Conservation (phyloP, 2,888 invertebrate genomes). For the Trachelus tabidus region DNA sequence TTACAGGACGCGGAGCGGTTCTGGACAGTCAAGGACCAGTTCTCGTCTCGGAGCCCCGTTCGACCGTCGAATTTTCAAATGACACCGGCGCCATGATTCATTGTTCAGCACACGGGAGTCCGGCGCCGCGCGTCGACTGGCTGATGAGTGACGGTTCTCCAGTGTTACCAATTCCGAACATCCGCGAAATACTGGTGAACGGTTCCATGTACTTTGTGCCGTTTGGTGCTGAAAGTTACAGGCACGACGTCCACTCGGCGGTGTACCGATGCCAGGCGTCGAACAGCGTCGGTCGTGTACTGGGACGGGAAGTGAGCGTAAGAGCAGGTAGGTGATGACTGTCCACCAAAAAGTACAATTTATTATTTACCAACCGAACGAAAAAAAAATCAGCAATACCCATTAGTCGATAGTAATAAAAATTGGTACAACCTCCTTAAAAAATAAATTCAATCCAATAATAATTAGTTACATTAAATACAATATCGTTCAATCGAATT, state of each 20-base stretch:
- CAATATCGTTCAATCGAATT: background rate
- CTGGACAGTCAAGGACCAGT: conserved; percentile 76
- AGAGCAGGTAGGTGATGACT: conserved; percentile 80
- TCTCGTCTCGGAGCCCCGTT: conserved; percentile 81
- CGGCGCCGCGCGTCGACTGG: conserved; percentile 84
- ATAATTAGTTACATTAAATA: background rate
- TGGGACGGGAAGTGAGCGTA: conserved; percentile 88
- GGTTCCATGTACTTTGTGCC: conserved; percentile 89
- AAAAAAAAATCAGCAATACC: background rate
- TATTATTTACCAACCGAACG: no score
- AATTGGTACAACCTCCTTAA: background rate
- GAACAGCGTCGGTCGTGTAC: conserved; percentile 80
- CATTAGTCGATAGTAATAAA: background rate
- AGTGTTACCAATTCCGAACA: conserved; percentile 72
- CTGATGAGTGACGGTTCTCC: conserved; percentile 78
- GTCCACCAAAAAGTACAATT: background rate
- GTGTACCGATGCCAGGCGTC: conserved; percentile 77
- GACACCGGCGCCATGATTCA: conserved; percentile 80
- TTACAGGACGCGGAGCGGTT: conserved; percentile 59
- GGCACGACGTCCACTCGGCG: conserved; percentile 86
- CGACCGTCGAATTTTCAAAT: conserved; percentile 81
- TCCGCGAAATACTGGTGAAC: conserved; percentile 81
- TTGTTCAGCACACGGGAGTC: conserved; percentile 83
- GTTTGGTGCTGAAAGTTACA: conserved; percentile 83
- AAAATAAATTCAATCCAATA: background rate